Evolutionary conservation across 2,888 invertebrate genomes (phyloP), one percentile per base, ranked within the genome.

Genomic region (Stenodema calcarata): DNA sequence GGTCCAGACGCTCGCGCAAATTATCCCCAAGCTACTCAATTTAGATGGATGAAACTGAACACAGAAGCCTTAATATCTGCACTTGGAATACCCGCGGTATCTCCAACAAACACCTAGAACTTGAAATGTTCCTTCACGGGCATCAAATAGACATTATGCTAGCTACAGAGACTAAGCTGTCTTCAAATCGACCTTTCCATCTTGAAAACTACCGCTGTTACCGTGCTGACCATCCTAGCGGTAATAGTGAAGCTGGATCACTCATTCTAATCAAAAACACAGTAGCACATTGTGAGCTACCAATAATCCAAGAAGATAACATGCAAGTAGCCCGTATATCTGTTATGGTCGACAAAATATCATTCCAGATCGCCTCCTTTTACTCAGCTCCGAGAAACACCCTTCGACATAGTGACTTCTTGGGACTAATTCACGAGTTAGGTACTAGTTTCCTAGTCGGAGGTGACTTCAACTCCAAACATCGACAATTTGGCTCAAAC

Each of bases 381-480:
- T 80, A 80, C 30, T 80, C 80, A 9, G n/a, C 50, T 41, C 80
- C 80, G 12, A 23, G 47, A 4, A 80, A 50, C n/a, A 11, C 18
- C 1, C 4, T 80, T 6, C 1, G 3, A 6, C 4, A 3, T 7
- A 23, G 42, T 16, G 80, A 80, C 4, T 80, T 42, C 16, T 18
- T 18, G 27, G 50, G 47, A 47, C 18, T 80, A 2, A 23, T 50
- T 3, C 44, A 30, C 9, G 79, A 78, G n/a, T 7, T 80, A 18
- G 47, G 80, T 4, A 12, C 50, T 4, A 23, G 50, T 27, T 80
- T 47, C 50, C 11, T 80, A 42, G 18, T 80, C 4, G 80, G 80
- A 1, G 80, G 80, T n/a, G 80, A 80, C 18, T 80, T 18, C n/a
- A 80, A 80, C 42, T n/a, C 50, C 4, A 78, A 78, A 12, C 79